phyloP scores from a whole-genome alignment of 2,888 invertebrate genomes.

The Dryobotodes eremita region DNA sequence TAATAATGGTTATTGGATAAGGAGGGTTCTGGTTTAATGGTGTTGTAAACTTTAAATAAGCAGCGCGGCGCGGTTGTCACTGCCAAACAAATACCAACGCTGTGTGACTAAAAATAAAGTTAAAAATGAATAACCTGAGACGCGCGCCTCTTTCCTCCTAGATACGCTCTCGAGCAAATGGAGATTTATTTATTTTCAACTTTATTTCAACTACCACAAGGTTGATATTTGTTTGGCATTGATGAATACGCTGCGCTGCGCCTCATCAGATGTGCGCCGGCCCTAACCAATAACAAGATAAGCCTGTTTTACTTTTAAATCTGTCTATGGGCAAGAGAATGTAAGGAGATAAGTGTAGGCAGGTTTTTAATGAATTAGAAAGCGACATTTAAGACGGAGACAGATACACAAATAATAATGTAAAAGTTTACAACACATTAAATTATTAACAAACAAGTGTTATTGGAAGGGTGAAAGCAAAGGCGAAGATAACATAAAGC shows the following conservation, averaged over 20 bases:
- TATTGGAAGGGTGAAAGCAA: slow-evolving; percentile 48
- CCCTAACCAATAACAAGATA: neutral
- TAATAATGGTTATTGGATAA: slow-evolving; percentile 74
- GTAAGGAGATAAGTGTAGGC: neutral
- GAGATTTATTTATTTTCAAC: too few species aligned
- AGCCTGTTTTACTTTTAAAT: neutral
- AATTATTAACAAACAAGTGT: slow-evolving; percentile 27
- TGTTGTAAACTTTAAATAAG: slow-evolving; percentile 59
- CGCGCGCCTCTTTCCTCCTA: too few species aligned
- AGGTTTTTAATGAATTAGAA: neutral
- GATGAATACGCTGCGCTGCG: too few species aligned
- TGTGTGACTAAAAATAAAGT: too few species aligned
- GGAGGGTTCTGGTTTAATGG: slow-evolving; percentile 47
- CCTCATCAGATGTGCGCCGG: too few species aligned
- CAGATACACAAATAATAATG: neutral
- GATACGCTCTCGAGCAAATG: too few species aligned
- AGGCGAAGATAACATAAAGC: slow-evolving; percentile 42
- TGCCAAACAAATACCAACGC: too few species aligned
- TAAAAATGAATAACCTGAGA: too few species aligned
- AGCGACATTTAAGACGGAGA: neutral
- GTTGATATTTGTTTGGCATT: too few species aligned
- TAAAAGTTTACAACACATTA: slow-evolving; percentile 51
- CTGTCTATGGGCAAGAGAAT: neutral
- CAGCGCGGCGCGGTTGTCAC: too few species aligned
- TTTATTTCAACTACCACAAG: too few species aligned